These are phyloP conservation scores for Aphidius gifuensis DNA, from an alignment of 1,140 invertebrate genomes.

Conservation along the genomic window DNA sequence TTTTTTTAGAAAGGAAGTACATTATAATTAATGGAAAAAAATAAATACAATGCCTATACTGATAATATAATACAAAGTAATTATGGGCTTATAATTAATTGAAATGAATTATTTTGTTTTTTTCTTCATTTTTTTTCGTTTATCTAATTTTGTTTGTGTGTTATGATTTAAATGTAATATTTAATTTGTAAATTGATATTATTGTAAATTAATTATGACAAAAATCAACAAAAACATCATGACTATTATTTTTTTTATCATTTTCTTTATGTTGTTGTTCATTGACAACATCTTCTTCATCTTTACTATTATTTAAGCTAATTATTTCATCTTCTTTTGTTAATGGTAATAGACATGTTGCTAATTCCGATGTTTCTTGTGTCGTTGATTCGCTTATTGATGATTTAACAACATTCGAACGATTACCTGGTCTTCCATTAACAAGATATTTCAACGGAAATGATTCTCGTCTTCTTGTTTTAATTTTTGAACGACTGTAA, in stretches of 20 bases:
- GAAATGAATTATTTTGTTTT: conserved; percentile 13
- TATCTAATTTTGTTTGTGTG: no score
- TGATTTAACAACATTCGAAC: conserved; percentile 29
- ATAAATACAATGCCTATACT: conserved; percentile 52
- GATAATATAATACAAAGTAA: conserved; percentile 49
- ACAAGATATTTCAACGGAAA: conserved; percentile 46
- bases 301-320: conserved; percentile 31
- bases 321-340: conserved; percentile 34
- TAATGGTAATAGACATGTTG: conserved; percentile 25
- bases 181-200: not conserved
- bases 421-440: conserved; percentile 46
- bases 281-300: conserved; percentile 22
- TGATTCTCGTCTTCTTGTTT: conserved; percentile 32
- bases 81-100: conserved; percentile 26
- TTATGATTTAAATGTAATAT: not conserved
- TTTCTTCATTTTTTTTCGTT: conserved; percentile 1
- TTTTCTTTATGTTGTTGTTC: conserved; percentile 11
- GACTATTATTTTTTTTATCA: conserved; percentile 8
- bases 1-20: conserved; percentile 38
- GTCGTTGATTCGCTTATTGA: conserved; percentile 24
- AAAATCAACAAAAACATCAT: conserved; percentile 16
- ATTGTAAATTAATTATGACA: conserved; percentile 1
- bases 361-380: conserved; percentile 30
- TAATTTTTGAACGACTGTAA: conserved; percentile 21
- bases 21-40: conserved; percentile 47